These are phyloP conservation scores for Lasioglossum oenotherae DNA, from an alignment of 2,888 invertebrate genomes.

Conservation along the genomic window DNA sequence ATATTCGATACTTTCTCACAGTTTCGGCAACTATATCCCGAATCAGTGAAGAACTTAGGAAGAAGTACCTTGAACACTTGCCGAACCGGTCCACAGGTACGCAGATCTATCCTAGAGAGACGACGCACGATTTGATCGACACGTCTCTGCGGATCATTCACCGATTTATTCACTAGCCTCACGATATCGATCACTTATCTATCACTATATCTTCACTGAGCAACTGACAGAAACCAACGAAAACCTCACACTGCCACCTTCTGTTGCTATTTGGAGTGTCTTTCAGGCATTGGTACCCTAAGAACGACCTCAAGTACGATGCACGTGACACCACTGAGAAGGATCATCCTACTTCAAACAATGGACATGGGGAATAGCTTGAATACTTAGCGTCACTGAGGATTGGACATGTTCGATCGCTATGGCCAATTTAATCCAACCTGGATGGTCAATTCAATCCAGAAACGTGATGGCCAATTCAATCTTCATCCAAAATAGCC, in stretches of 20 bases:
- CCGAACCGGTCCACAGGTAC: constrained; percentile 36
- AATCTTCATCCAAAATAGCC: neutral
- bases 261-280: neutral
- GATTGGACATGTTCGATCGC: neutral
- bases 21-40: neutral
- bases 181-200: neutral
- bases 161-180: constrained; percentile 33
- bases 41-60: constrained; percentile 46
- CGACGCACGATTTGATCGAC: constrained; percentile 47
- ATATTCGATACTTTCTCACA: neutral
- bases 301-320: neutral
- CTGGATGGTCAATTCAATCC: neutral
- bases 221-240: neutral
- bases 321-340: neutral
- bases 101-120: constrained; percentile 29
- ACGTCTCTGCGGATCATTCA: constrained; percentile 22
- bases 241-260: neutral
- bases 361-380: neutral
- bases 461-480: too few relatives aligned
- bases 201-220: neutral
- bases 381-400: neutral
- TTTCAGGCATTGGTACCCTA: neutral
- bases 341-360: neutral
- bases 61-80: constrained; percentile 47
- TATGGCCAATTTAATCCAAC: neutral